Conservation (phyloP, 1,140 invertebrate species). For the Xylocopa sonorina region DNA sequence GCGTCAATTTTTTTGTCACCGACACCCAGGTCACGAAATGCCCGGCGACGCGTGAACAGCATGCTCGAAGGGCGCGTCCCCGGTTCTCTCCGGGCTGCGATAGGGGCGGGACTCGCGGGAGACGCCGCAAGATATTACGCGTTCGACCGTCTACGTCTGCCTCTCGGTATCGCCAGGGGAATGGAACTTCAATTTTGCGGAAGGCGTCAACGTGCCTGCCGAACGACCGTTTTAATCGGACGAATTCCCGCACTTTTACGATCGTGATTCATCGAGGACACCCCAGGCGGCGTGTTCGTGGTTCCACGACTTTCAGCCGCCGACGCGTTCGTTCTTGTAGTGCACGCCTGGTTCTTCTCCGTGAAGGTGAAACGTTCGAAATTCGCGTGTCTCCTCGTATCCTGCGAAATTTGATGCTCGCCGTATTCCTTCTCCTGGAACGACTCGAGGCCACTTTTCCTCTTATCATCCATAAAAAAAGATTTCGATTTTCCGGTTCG, state of each 20-base stretch:
- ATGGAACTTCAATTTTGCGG: slow-evolving; percentile 54
- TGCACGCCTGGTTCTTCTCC: too few species aligned
- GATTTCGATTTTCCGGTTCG: background rate
- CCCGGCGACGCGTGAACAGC: background rate
- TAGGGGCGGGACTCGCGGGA: background rate
- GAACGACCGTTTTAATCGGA: slow-evolving; percentile 38
- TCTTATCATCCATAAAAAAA: background rate
- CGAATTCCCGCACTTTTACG: slow-evolving; percentile 59
- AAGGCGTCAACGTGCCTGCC: slow-evolving; percentile 29
- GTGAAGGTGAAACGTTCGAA: too few species aligned
- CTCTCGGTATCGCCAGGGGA: slow-evolving; percentile 2
- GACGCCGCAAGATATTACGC: background rate
- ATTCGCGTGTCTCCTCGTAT: background rate
- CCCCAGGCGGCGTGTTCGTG: background rate
- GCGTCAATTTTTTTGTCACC: background rate
- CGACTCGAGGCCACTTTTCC: background rate
- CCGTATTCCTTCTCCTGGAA: background rate
- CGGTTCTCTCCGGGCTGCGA: background rate
- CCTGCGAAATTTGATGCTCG: background rate
- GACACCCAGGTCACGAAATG: background rate
- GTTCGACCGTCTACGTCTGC: slow-evolving; percentile 9
- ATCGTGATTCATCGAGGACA: slow-evolving; percentile 66
- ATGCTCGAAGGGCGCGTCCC: background rate
- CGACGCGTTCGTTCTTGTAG: too few species aligned
- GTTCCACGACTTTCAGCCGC: background rate